These are phyloP conservation scores for Ophthalmolycus amberensis DNA, from an alignment of 2,113 vertebrate genomes.

Conservation along the genomic window DNA sequence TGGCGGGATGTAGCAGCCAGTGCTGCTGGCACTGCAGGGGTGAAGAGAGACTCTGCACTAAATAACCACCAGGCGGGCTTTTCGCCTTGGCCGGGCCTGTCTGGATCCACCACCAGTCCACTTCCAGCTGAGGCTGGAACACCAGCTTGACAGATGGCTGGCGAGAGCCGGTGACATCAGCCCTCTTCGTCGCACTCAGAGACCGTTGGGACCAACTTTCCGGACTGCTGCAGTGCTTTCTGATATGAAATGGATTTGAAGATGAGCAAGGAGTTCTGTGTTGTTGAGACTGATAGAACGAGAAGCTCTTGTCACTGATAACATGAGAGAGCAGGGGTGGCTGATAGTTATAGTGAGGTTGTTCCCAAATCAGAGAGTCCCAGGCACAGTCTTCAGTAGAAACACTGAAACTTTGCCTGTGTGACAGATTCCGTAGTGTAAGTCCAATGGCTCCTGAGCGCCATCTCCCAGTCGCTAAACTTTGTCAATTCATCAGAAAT, in stretches of 20 bases:
- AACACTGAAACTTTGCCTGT: background rate
- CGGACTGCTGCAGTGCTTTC: constrained; percentile 7
- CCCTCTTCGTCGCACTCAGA: constrained; percentile 12
- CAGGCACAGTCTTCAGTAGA: background rate
- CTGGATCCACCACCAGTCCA: constrained; percentile 36
- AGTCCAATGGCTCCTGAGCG: background rate
- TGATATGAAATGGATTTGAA: constrained; percentile 28
- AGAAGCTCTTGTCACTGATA: constrained; percentile 10
- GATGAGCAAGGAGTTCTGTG: background rate
- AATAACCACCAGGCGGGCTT: constrained; percentile 46
- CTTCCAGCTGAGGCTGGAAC: constrained; percentile 65
- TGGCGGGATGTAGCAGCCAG: constrained; percentile 17
- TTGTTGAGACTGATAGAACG: constrained; percentile 3
- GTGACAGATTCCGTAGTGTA: background rate
- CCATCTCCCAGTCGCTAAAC: background rate
- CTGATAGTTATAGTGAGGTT: constrained; percentile 2
- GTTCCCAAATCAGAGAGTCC: constrained; percentile 5
- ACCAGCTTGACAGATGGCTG: constrained; percentile 73
- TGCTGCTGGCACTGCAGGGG: constrained; percentile 40
- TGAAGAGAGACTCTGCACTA: constrained; percentile 20
- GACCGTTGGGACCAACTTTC: constrained; percentile 43
- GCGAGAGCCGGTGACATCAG: constrained; percentile 53
- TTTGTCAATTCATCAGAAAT: background rate
- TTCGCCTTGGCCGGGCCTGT: constrained; percentile 39
- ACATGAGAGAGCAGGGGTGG: constrained; percentile 8